These are phyloP conservation scores for Chaenodraco wilsoni DNA, from an alignment of 2,797 vertebrate species.

Conservation along the genomic window DNA sequence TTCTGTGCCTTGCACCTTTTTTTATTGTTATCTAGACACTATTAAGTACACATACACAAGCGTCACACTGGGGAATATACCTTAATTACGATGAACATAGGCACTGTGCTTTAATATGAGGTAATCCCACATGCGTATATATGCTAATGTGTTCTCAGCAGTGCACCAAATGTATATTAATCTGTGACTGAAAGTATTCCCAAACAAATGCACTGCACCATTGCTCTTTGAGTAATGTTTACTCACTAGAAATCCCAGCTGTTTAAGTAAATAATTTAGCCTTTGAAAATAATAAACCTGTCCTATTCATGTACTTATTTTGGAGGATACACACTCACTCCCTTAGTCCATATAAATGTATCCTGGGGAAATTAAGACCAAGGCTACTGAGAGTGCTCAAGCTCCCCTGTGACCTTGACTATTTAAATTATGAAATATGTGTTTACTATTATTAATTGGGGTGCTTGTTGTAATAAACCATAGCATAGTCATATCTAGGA, in stretches of 20 bases:
- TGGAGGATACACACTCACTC: neutral
- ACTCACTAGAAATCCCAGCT: neutral
- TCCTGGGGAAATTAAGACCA: neutral
- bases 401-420: constrained; percentile 24
- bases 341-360: neutral
- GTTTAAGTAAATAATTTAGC: neutral
- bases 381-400: neutral
- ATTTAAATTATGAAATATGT: constrained; percentile 1
- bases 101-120: neutral
- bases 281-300: neutral
- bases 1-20: neutral
- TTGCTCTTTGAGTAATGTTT: constrained; percentile 7
- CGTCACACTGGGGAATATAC: neutral
- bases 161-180: neutral
- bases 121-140: neutral
- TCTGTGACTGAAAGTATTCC: neutral
- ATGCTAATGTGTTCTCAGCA: constrained; percentile 6
- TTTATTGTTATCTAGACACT: neutral
- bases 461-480: constrained; percentile 8
- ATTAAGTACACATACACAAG: neutral
- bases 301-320: neutral
- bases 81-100: neutral
- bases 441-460: constrained; percentile 6
- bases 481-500: neutral
- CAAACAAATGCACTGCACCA: neutral